Evolutionary conservation across 2,888 invertebrate genomes (phyloP).

Genomic region (Steinernema hermaphroditum): DNA sequence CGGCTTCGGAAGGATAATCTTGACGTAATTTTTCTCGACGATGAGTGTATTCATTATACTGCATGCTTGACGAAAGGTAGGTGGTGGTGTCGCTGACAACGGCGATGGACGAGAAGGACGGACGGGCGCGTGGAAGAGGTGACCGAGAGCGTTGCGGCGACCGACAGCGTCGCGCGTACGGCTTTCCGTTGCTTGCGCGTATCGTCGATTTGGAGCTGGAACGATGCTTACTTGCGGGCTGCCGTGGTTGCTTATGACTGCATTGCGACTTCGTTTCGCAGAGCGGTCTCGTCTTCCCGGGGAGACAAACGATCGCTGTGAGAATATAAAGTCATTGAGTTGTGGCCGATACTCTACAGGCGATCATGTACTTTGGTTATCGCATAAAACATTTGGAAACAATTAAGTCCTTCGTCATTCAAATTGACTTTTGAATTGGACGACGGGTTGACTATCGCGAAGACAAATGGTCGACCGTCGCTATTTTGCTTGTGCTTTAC

Average conservation of each 20-base stretch:
- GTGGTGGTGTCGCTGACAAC: conserved; percentile 28
- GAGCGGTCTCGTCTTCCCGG: not conserved
- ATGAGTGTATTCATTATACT: conserved; percentile 30
- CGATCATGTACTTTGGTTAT: conserved; percentile 29
- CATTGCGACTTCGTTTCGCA: conserved; percentile 2
- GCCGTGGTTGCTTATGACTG: conserved; percentile 2
- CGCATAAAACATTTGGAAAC: conserved; percentile 30
- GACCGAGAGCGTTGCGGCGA: conserved; percentile 9
- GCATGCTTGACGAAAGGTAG: conserved; percentile 26
- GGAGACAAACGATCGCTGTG: not conserved
- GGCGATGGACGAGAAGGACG: conserved; percentile 26
- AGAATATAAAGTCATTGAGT: not conserved
- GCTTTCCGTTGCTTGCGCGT: conserved; percentile 24
- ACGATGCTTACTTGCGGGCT: conserved; percentile 9
- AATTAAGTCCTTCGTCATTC: conserved; percentile 27
- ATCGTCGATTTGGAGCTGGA: conserved; percentile 25
- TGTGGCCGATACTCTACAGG: not conserved
- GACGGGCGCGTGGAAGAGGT: conserved; percentile 21
- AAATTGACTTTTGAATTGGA: conserved; percentile 4
- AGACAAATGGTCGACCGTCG: conserved; percentile 10
- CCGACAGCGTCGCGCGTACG: conserved; percentile 19
- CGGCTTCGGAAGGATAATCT: conserved; percentile 18
- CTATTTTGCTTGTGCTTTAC: not conserved
- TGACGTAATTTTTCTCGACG: not conserved
- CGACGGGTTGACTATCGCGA: not conserved